A percentile compares a stretch with the other conserved stretches of the same genome.
These are phyloP conservation scores for Microplitis manilae DNA, from an alignment of 2,888 invertebrate genomes.

Conservation along the genomic window DNA sequence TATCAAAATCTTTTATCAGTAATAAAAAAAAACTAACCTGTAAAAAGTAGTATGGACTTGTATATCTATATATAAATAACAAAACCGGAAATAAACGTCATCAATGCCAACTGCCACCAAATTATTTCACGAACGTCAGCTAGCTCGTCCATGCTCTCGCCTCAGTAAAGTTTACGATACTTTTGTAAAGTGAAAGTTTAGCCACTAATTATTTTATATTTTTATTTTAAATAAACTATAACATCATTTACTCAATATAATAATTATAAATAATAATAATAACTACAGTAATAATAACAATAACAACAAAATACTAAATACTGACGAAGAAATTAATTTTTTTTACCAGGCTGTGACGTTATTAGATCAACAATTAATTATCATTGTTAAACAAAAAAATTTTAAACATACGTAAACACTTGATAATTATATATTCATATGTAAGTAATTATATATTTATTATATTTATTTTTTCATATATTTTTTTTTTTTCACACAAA, in stretches of 20 bases:
- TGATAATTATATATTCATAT: not conserved
- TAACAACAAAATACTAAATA: too few relatives aligned
- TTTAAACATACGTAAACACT: not conserved
- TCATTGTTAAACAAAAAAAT: not conserved
- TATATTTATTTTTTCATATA: not conserved
- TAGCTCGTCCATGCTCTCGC: not conserved
- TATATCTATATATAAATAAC: not conserved
- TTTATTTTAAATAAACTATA: not conserved
- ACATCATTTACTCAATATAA: not conserved
- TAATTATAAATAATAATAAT: not conserved
- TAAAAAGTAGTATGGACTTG: not conserved
- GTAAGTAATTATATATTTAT: not conserved
- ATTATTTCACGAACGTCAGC: not conserved
- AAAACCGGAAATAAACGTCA: conserved; percentile 19
- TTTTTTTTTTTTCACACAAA: not conserved
- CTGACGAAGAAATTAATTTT: not conserved
- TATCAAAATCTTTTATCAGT: too few relatives aligned
- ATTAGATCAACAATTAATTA: not conserved
- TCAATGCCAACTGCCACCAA: conserved; percentile 14
- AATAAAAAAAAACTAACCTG: too few relatives aligned
- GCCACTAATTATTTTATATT: not conserved
- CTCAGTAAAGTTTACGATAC: not conserved
- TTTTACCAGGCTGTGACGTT: not conserved
- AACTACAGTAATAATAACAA: not conserved
- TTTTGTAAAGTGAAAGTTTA: not conserved